Percentiles rank a stretch among this genome's conserved stretches.
phyloP scores from a whole-genome alignment of 2,888 invertebrate species.

The Lumbricus terrestris region DNA sequence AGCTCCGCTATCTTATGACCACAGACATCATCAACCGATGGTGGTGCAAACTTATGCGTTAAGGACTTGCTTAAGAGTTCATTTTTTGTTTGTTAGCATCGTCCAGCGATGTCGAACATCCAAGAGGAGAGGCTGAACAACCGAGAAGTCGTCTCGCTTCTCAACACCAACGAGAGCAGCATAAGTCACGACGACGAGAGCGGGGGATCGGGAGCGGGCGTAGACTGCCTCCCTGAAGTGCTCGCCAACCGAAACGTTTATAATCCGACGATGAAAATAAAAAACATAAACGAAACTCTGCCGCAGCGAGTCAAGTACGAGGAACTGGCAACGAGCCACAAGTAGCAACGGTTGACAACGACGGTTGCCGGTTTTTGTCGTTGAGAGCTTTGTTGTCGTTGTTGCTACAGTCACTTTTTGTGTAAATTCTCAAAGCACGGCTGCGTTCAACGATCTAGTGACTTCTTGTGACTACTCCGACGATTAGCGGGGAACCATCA shows the following conservation, averaged over 20 bases:
- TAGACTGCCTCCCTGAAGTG: not conserved
- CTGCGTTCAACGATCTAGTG: not conserved
- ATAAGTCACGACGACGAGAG: slow-evolving; percentile 12
- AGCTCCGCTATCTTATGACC: no score
- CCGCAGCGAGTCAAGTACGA: slow-evolving; percentile 8
- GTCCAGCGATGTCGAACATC: not conserved
- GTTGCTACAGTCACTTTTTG: not conserved
- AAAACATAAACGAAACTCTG: slow-evolving; percentile 10
- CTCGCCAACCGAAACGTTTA: not conserved
- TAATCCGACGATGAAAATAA: not conserved
- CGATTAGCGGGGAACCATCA: not conserved
- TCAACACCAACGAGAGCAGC: not conserved
- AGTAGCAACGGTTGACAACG: not conserved
- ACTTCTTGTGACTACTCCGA: not conserved
- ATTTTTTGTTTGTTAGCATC: not conserved
- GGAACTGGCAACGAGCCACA: not conserved
- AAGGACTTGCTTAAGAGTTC: not conserved
- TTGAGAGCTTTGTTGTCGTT: not conserved
- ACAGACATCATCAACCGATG: no score
- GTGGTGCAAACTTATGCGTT: no score
- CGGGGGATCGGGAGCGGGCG: not conserved
- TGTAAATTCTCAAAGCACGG: not conserved
- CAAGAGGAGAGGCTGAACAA: slow-evolving; percentile 49
- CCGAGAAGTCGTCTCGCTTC: slow-evolving; percentile 45
- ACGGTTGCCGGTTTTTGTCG: no score